Evolutionary conservation across 2,797 vertebrate genomes (phyloP).

Genomic region (Takifugu ocellatus): DNA sequence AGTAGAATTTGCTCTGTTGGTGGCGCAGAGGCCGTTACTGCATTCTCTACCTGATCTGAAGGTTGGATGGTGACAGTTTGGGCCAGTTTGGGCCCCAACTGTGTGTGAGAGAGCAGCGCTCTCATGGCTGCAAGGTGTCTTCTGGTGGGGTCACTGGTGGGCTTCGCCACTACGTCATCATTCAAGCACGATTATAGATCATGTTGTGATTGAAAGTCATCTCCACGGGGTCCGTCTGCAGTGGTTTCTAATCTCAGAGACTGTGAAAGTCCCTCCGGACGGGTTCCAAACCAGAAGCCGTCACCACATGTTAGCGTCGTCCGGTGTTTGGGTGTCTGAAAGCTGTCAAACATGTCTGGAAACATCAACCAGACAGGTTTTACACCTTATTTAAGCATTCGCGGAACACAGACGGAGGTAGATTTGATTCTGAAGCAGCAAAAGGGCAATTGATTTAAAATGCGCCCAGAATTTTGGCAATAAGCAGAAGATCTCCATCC

Average conservation of each 20-base stretch:
- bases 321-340: not conserved
- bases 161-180: too few species aligned
- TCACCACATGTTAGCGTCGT: slow-evolving; percentile 13
- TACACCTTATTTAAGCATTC: not conserved
- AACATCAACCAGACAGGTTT: slow-evolving; percentile 1
- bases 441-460: too few species aligned
- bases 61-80: not conserved
- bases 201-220: not conserved
- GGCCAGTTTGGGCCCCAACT: too few species aligned
- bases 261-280: not conserved
- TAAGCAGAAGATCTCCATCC: not conserved
- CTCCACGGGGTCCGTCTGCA: slow-evolving; percentile 1
- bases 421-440: too few species aligned
- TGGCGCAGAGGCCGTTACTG: too few species aligned
- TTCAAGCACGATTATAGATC: too few species aligned
- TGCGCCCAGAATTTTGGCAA: not conserved
- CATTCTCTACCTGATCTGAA: too few species aligned
- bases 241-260: not conserved
- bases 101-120: not conserved
- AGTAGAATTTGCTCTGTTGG: too few species aligned
- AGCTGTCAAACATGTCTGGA: slow-evolving; percentile 1
- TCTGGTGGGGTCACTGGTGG: not conserved
- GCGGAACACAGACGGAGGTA: not conserved
- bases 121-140: not conserved
- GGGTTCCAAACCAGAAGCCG: slow-evolving; percentile 4